phyloP scores from a whole-genome alignment of 2,888 invertebrate genomes.

The Erannis defoliaria region DNA sequence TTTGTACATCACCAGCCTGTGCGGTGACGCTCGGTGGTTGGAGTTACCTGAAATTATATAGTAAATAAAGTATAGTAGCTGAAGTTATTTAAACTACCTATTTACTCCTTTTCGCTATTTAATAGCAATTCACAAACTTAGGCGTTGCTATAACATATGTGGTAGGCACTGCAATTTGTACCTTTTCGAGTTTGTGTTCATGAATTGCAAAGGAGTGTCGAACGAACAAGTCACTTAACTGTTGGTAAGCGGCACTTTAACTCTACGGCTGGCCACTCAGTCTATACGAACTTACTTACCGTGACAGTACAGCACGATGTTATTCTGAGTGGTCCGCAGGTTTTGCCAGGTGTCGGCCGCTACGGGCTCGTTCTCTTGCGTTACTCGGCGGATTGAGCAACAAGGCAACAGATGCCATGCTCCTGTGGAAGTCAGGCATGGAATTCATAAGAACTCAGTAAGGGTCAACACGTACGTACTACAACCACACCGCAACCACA shows the following conservation, averaged over 20 bases:
- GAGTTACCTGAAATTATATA: conserved; percentile 63
- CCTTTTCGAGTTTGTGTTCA: too few relatives aligned
- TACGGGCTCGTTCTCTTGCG: conserved; percentile 48
- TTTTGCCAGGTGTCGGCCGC: conserved; percentile 58
- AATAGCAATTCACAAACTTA: too few relatives aligned
- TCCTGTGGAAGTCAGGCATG: conserved; percentile 58
- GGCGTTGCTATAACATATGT: too few relatives aligned
- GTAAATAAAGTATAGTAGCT: conserved; percentile 19
- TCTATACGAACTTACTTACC: conserved; percentile 53
- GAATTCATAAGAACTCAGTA: not conserved
- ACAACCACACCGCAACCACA: too few relatives aligned
- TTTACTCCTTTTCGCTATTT: too few relatives aligned
- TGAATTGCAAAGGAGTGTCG: too few relatives aligned
- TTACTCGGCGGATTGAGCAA: conserved; percentile 60
- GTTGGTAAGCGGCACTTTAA: too few relatives aligned
- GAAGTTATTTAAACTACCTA: too few relatives aligned
- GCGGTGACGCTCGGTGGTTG: conserved; percentile 71
- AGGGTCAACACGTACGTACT: too few relatives aligned
- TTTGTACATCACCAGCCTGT: conserved; percentile 71
- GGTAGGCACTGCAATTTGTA: too few relatives aligned
- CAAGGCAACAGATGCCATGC: conserved; percentile 75
- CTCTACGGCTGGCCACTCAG: not conserved
- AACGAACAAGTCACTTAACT: too few relatives aligned
- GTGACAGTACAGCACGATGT: conserved; percentile 71
- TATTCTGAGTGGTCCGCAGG: conserved; percentile 56